A percentile compares a stretch with the other conserved stretches of the same genome.
Conservation (phyloP, 2,797 vertebrate species). For the Limosa lapponica region DNA sequence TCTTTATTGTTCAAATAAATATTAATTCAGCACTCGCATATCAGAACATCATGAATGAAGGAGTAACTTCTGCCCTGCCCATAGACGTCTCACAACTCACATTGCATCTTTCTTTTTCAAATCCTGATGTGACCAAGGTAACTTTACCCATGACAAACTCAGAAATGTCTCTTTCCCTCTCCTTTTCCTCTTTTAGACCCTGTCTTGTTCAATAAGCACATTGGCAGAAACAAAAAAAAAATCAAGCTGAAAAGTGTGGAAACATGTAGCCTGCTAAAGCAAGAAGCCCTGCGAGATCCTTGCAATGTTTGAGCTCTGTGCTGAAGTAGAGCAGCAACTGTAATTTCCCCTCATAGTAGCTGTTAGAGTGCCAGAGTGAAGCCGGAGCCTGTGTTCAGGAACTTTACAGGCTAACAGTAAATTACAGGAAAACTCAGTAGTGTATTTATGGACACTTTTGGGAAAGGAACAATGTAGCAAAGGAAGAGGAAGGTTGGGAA, state of each 20-base stretch:
- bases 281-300: not conserved
- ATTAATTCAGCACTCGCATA: not conserved
- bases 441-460: not conserved
- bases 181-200: not conserved
- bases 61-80: not conserved
- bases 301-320: not conserved
- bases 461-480: not conserved
- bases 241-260: not conserved
- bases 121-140: not conserved
- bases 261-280: not conserved
- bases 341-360: not conserved
- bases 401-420: not conserved
- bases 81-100: not conserved
- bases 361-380: not conserved
- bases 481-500: not conserved
- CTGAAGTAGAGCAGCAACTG: not conserved
- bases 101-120: not conserved
- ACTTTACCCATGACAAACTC: not conserved
- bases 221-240: not conserved
- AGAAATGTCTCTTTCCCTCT: not conserved
- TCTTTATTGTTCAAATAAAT: not conserved
- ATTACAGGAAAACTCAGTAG: not conserved
- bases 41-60: not conserved
- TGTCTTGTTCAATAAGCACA: not conserved
- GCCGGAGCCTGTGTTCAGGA: not conserved